These are phyloP conservation scores for Microdon myrmicae DNA, from an alignment of 2,888 invertebrate genomes.

Conservation along the genomic window DNA sequence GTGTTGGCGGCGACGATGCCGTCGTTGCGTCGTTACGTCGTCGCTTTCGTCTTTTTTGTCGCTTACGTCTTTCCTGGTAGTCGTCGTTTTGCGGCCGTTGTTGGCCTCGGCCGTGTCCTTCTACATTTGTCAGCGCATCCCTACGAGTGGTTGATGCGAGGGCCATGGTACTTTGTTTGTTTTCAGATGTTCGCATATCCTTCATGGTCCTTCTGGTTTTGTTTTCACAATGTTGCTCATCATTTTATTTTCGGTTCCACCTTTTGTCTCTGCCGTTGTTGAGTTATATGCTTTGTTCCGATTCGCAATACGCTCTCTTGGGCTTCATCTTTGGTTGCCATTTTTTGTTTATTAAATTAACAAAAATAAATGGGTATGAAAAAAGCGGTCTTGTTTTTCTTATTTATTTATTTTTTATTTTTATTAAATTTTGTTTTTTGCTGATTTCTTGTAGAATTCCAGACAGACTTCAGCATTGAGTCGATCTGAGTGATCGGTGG, in stretches of 20 bases:
- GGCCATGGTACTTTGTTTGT: conserved; percentile 14
- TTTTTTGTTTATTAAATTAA: neutral
- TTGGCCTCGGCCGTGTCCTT: conserved; percentile 6
- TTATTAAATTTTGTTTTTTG: no score
- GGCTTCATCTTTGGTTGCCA: neutral
- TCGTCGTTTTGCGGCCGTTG: conserved; percentile 4
- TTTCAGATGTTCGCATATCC: conserved; percentile 27
- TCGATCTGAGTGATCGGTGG: conserved; percentile 13
- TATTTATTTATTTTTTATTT: no score
- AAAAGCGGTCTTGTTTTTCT: no score
- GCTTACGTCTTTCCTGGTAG: conserved; percentile 6
- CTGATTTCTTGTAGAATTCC: conserved; percentile 30
- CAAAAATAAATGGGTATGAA: no score
- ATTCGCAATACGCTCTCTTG: conserved; percentile 10
- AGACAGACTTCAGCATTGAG: conserved; percentile 28
- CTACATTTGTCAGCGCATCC: neutral
- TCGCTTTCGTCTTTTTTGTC: conserved; percentile 23
- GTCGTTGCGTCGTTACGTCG: neutral
- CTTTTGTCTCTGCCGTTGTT: conserved; percentile 31
- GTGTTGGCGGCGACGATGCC: conserved; percentile 13
- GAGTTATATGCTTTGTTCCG: neutral
- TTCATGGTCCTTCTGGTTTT: conserved; percentile 32
- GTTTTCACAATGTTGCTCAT: conserved; percentile 32
- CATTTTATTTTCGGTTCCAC: conserved; percentile 36
- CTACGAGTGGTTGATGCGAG: conserved; percentile 2